Evolutionary conservation across 1,140 invertebrate genomes (phyloP).

Genomic region (Rhopalosiphum maidis): DNA sequence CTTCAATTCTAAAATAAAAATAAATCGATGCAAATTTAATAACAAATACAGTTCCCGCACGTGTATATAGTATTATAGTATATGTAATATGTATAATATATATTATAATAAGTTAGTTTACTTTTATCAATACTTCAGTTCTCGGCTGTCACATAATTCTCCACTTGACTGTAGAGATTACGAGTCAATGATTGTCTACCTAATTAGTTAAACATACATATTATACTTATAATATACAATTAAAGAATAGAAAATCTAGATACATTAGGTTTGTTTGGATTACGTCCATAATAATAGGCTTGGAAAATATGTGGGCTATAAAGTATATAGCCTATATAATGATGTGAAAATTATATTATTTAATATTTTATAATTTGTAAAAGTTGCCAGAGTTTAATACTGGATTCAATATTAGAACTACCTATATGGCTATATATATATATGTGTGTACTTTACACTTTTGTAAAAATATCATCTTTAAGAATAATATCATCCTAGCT

Average conservation of each 20-base stretch:
- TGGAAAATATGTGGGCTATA: too few relatives aligned
- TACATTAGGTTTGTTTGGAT: neutral
- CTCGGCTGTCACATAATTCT: neutral
- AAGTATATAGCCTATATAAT: too few relatives aligned
- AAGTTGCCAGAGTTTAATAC: too few relatives aligned
- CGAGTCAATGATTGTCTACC: neutral
- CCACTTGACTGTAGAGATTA: neutral
- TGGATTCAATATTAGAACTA: too few relatives aligned
- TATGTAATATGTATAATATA: neutral
- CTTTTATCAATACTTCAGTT: neutral
- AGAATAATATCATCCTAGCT: too few relatives aligned
- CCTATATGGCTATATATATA: too few relatives aligned
- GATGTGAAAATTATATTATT: too few relatives aligned
- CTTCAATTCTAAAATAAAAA: slow-evolving; percentile 22
- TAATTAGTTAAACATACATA: neutral
- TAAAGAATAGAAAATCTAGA: too few relatives aligned
- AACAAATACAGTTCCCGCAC: neutral
- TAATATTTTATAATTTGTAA: too few relatives aligned
- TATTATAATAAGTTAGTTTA: neutral
- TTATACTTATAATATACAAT: neutral
- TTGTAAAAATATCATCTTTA: too few relatives aligned
- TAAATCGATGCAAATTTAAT: slow-evolving; percentile 29
- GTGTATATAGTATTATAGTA: neutral
- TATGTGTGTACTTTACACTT: too few relatives aligned
- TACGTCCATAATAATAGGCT: too few relatives aligned